Evolutionary conservation across 2,113 vertebrate genomes (phyloP).

Genomic region (Leptobrachium ailaonicum): DNA sequence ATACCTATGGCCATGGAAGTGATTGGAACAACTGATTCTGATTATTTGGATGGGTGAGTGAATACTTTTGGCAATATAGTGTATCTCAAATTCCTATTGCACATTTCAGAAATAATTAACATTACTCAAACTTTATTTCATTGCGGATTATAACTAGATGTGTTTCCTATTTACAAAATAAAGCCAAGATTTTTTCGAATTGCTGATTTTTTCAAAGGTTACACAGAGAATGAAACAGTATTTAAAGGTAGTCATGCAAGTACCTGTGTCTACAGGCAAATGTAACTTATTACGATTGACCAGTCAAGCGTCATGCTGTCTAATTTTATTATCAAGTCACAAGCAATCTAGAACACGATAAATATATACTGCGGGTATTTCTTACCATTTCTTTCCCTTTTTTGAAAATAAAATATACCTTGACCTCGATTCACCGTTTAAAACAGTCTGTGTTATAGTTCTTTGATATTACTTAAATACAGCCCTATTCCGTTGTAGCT

Average conservation of each 20-base stretch:
- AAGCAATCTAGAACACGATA: not conserved
- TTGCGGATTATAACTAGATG: too few relatives aligned
- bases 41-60: too few relatives aligned
- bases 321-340: not conserved
- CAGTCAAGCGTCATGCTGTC: not conserved
- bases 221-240: not conserved
- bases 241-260: slow-evolving; percentile 11
- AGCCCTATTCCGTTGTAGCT: too few relatives aligned
- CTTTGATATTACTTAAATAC: too few relatives aligned
- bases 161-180: too few relatives aligned
- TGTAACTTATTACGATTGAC: slow-evolving; percentile 1
- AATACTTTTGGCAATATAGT: too few relatives aligned
- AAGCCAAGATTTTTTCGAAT: not conserved
- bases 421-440: not conserved
- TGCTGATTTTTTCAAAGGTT: not conserved
- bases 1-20: too few relatives aligned
- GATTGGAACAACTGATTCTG: too few relatives aligned
- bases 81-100: too few relatives aligned
- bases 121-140: too few relatives aligned
- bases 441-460: too few relatives aligned
- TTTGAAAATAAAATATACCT: not conserved
- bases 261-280: not conserved
- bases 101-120: too few relatives aligned
- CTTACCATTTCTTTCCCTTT: not conserved
- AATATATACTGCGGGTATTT: not conserved